Evolutionary conservation across 2,888 invertebrate species (phyloP).

Genomic region (Drosophila aldrichi): DNA sequence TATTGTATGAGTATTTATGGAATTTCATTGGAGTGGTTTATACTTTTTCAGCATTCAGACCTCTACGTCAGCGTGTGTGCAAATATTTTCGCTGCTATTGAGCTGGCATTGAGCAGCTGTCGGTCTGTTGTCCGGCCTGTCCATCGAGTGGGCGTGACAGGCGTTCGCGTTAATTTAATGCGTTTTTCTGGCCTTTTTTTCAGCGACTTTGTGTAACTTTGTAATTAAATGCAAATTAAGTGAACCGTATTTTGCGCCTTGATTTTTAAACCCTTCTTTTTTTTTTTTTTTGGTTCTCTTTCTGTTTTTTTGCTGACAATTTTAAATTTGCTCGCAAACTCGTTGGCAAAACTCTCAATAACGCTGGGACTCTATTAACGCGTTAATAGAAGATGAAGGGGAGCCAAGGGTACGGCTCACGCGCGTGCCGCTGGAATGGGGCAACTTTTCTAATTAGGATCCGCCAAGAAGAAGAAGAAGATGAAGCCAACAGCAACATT

Average conservation of each 20-base stretch:
- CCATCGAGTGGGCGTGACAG: constrained; percentile 17
- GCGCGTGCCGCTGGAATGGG: constrained; percentile 42
- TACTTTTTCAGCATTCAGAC: constrained; percentile 25
- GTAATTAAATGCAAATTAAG: constrained; percentile 79
- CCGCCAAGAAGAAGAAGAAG: constrained; percentile 28
- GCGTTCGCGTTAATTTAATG: constrained; percentile 20
- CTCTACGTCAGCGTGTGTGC: constrained; percentile 17
- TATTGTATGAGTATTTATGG: constrained; percentile 10
- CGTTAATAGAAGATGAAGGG: constrained; percentile 49
- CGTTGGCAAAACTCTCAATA: constrained; percentile 63
- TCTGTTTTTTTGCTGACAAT: constrained; percentile 47
- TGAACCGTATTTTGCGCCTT: constrained; percentile 66
- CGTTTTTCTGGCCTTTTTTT: constrained; percentile 23
- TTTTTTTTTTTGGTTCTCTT: constrained; percentile 1
- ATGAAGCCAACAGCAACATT: constrained; percentile 12
- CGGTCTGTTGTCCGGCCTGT: constrained; percentile 1
- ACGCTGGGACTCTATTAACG: constrained; percentile 61
- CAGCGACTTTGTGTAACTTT: constrained; percentile 56
- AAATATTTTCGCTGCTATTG: constrained; percentile 49
- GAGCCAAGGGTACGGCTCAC: constrained; percentile 4
- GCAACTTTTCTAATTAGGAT: constrained; percentile 75
- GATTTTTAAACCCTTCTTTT: constrained; percentile 51
- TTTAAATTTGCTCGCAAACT: constrained; percentile 59
- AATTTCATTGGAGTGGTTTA: constrained; percentile 20
- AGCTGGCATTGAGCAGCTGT: constrained; percentile 28